phyloP scores from a whole-genome alignment of 2,113 vertebrate genomes.

The Oryzias melastigma region DNA sequence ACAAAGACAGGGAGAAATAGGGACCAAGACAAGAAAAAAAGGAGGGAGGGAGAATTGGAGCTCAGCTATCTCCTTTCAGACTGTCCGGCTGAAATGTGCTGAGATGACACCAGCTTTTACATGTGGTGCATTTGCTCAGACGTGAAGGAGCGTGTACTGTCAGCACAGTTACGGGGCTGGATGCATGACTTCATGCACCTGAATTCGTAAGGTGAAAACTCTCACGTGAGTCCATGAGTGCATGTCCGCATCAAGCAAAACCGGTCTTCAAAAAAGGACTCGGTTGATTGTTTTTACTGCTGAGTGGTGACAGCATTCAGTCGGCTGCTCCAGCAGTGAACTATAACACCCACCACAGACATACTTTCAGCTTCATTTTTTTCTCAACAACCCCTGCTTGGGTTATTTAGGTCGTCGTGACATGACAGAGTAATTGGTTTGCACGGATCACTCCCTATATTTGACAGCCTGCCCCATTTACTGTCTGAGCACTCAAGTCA shows the following conservation, averaged over 20 bases:
- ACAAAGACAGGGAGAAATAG: conserved; percentile 50
- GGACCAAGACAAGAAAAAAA: conserved; percentile 20
- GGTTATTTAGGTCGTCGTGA: conserved; percentile 66
- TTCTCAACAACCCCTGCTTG: conserved; percentile 34
- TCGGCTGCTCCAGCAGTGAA: conserved; percentile 23
- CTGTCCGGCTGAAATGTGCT: conserved; percentile 56
- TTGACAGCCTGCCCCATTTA: conserved; percentile 70
- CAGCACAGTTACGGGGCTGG: conserved; percentile 37
- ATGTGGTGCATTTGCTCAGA: conserved; percentile 45
- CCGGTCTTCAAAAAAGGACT: conserved; percentile 21
- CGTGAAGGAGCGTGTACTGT: conserved; percentile 50
- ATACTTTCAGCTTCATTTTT: conserved; percentile 55
- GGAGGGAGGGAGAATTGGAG: conserved; percentile 31
- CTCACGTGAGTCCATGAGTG: not conserved
- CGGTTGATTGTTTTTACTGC: conserved; percentile 13
- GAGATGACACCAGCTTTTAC: conserved; percentile 65
- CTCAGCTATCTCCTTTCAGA: conserved; percentile 59
- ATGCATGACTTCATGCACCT: conserved; percentile 16
- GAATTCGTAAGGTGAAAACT: conserved; percentile 6
- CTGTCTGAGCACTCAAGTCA: conserved; percentile 64
- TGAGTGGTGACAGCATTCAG: conserved; percentile 42
- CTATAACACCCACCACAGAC: conserved; percentile 33
- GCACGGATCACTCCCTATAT: conserved; percentile 61
- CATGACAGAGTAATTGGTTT: conserved; percentile 71
- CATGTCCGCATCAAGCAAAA: conserved; percentile 6